phyloP scores from a whole-genome alignment of 2,113 vertebrate species.

The Fregetta grallaria region DNA sequence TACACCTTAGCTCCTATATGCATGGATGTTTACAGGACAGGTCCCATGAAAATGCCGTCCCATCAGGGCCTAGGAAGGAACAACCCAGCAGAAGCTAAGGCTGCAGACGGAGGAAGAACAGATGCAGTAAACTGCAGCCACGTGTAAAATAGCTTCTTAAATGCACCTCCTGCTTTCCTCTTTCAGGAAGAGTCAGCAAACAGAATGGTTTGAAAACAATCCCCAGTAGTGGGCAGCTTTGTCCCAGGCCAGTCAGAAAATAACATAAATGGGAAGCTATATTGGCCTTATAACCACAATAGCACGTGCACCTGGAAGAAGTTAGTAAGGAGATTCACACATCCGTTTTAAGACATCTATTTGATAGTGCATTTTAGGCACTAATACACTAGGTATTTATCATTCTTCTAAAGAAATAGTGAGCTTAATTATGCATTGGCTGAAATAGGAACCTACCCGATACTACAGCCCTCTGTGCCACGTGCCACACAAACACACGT shows the following conservation, averaged over 20 bases:
- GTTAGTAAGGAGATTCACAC: background rate
- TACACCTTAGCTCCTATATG: background rate
- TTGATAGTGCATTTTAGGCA: background rate
- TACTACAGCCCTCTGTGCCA: background rate
- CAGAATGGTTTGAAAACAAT: background rate
- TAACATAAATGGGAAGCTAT: background rate
- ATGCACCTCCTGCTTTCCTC: background rate
- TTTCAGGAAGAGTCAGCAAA: background rate
- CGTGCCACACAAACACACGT: rapidly evolving
- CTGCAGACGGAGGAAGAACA: background rate
- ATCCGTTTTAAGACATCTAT: background rate
- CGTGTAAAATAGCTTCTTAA: background rate
- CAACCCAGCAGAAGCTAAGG: background rate
- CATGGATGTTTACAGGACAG: background rate
- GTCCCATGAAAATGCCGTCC: background rate
- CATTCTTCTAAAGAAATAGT: background rate
- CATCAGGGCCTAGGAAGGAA: background rate
- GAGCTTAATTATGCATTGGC: background rate
- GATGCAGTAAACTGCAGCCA: background rate
- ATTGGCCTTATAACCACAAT: background rate
- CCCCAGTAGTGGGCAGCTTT: background rate
- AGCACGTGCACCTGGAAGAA: background rate
- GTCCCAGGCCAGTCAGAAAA: background rate
- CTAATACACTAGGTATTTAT: background rate
- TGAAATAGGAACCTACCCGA: background rate